Evolutionary conservation across 2,888 invertebrate species (phyloP).

Genomic region (Gordius sp.): DNA sequence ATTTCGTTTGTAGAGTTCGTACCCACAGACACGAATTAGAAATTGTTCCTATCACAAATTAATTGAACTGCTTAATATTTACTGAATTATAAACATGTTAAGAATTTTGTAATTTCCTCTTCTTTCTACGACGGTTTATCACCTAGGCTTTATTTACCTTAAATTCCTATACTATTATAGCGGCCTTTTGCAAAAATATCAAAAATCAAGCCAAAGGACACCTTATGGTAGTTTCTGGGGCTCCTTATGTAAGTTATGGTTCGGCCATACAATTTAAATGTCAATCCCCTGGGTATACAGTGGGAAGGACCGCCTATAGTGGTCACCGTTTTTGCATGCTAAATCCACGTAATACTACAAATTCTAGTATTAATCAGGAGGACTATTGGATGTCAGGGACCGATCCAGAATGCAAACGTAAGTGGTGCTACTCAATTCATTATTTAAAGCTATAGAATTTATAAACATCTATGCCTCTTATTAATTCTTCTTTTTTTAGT

Average conservation of each 20-base stretch:
- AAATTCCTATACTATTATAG: constrained; percentile 22
- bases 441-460: background rate
- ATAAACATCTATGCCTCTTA: constrained; percentile 1
- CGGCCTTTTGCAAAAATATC: constrained; percentile 25
- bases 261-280: constrained; percentile 23
- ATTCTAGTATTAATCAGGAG: background rate
- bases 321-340: constrained; percentile 54
- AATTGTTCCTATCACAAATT: too few species aligned
- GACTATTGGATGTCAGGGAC: constrained; percentile 27
- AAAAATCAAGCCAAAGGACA: constrained; percentile 24
- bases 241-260: constrained; percentile 24
- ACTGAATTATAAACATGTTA: too few species aligned
- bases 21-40: too few species aligned
- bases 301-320: constrained; percentile 9
- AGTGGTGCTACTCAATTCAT: background rate
- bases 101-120: too few species aligned
- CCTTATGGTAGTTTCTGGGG: constrained; percentile 23
- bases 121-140: too few species aligned
- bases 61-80: too few species aligned
- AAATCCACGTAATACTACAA: constrained; percentile 46
- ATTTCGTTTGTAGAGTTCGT: too few species aligned
- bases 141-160: too few species aligned
- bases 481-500: background rate
- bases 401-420: constrained; percentile 22
- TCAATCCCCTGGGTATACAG: background rate